Evolutionary conservation across 2,888 invertebrate genomes (phyloP).

Genomic region (Trachelus iudaicus): DNA sequence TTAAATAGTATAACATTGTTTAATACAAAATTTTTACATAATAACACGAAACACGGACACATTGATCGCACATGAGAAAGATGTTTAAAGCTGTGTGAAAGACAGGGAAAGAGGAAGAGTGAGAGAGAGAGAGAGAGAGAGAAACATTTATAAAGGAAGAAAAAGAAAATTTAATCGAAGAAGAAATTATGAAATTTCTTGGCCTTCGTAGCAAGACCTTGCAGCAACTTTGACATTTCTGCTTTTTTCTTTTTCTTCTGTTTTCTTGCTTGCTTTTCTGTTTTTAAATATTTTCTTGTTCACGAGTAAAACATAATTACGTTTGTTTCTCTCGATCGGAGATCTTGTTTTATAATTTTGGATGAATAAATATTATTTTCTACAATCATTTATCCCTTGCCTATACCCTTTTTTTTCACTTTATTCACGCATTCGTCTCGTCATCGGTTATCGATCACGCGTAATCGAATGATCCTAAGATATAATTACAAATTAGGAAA

Average conservation of each 20-base stretch:
- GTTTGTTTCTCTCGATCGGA: not conserved
- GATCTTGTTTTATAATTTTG: not conserved
- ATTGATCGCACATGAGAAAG: conserved; percentile 14
- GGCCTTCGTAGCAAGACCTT: not conserved
- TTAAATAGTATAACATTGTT: conserved; percentile 1
- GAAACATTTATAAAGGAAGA: not conserved
- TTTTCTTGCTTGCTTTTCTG: too few relatives aligned
- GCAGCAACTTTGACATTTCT: not conserved
- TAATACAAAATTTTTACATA: conserved; percentile 1
- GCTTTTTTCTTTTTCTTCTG: not conserved
- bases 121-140: too few relatives aligned
- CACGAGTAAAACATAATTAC: not conserved
- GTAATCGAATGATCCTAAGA: not conserved
- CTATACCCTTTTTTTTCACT: not conserved
- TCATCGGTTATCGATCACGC: not conserved
- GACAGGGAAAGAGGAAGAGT: not conserved
- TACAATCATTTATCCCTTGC: not conserved
- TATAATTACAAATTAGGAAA: not conserved
- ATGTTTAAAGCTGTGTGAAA: conserved; percentile 11
- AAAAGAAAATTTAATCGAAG: not conserved
- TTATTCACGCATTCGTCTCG: not conserved
- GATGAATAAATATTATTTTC: not conserved
- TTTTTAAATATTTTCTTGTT: not conserved
- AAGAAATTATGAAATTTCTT: not conserved
- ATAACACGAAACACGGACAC: conserved; percentile 8